phyloP scores from a whole-genome alignment of 2,113 vertebrate genomes.

The Rhynchopsitta pachyrhyncha region DNA sequence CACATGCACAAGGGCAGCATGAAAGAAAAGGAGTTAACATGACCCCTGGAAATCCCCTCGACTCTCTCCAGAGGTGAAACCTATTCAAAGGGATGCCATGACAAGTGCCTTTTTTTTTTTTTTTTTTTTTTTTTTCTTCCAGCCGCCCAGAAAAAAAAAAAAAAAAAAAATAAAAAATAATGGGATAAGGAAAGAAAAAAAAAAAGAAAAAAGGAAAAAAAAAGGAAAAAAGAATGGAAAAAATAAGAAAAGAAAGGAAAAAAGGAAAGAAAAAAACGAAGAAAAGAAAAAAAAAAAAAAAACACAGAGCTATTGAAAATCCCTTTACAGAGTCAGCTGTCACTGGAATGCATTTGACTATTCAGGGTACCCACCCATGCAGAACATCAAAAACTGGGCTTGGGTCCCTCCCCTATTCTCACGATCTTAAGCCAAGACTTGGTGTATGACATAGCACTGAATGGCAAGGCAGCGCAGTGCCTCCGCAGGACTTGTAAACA shows the following conservation, averaged over 20 bases:
- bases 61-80: slow-evolving; percentile 27
- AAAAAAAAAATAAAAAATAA: background rate
- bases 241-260: background rate
- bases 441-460: background rate
- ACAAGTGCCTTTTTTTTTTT: background rate
- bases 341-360: slow-evolving; percentile 75
- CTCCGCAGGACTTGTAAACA: slow-evolving; percentile 46
- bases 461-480: slow-evolving; percentile 19
- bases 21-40: slow-evolving; percentile 27
- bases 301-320: slow-evolving; percentile 63
- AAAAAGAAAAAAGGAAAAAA: background rate
- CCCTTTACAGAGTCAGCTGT: slow-evolving; percentile 73
- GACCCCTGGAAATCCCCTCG: slow-evolving; percentile 24
- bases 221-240: background rate
- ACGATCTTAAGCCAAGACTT: slow-evolving; percentile 23
- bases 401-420: slow-evolving; percentile 66
- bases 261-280: background rate
- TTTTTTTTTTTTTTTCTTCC: too few relatives aligned
- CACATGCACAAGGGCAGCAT: background rate
- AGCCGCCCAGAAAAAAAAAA: too few relatives aligned
- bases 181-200: background rate
- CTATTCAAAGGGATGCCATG: slow-evolving; percentile 31
- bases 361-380: slow-evolving; percentile 79
- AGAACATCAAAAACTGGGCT: slow-evolving; percentile 82
- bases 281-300: background rate